Evolutionary conservation across 2,113 vertebrate genomes (phyloP), one percentile per base, ranked within the genome.

Genomic region (Illadopsis cleaveri): DNA sequence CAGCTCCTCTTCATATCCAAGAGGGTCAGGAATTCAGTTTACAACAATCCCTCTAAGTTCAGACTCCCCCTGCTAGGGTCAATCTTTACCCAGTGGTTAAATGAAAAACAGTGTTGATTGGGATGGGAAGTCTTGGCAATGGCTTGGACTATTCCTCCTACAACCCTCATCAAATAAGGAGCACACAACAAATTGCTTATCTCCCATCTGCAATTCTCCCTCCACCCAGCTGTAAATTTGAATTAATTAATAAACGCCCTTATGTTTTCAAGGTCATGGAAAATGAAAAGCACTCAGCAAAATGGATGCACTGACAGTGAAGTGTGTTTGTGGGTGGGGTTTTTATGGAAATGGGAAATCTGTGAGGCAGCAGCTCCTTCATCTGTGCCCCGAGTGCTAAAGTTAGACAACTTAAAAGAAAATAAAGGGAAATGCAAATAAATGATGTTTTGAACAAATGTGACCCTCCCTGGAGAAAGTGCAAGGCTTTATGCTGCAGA

Each of bases 191-290:
- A 94, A 95, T 81, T 80, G 72, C 85, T 93, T 60, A 71, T 92
- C 94, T 96, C 82, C 4, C 2, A 89, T 86, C 82, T 91, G 92
- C 83, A 94, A 89, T 96, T 93, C 88, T 93, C 86, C 77, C 70
- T 97, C 91, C 96, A 96, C 76, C 82, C 96, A 95, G 87, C 89
- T 95, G 96, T 91, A 92, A 96, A 95, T 91, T 9, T 61, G 86
- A 94, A 94, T 93, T 96, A 94, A 96, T 95, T 95, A 96, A 88
- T 95, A 89, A 95, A 92, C 0, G 27, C 42, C 86, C 91, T 93
- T 31, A 78, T 66, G 69, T 89, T 94, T 95, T 94, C 92, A 96
- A 96, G 95, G 96, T 95, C 95, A 96, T 5, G n/a, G 89, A 54
- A 92, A 96, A 95, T 92, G 66, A 97, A 94, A 96, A 58, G 83